Base-by-base conservation (phyloP, 2,888 invertebrate species). In the Spisula solida region DNA sequence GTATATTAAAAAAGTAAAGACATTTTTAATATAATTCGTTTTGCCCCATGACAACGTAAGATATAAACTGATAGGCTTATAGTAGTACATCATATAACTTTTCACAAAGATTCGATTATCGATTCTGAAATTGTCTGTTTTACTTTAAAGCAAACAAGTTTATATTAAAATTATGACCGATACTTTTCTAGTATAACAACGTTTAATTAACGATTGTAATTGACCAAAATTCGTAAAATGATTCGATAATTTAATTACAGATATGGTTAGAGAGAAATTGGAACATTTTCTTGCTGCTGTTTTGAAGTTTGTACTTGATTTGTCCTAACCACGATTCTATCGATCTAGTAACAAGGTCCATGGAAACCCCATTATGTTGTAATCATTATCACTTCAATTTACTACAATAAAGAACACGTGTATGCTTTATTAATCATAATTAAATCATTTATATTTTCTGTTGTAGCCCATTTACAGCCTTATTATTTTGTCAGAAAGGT, bases 401-500 rank as follows among this genome's bases (percentile, higher is more conserved):
- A 70, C 85, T 84, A 31, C 85, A 81, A 88, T 88, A 81, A 81
- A 85, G 84, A 85, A 70, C 34, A 70, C 81, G 25, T 86, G 81
- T 34, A 48, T 81, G 81, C 34, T 85, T 85, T 85, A 88, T 88
- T 85, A 85, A 88, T 88, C 85, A 82, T 85, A 82, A 85, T 88
- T 85, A 85, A 79, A 83, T 56, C 82, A 41, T 79, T 87, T 83
- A 82, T 87, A 75, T 87, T 88, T 88, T 85, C 55, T 20, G 82
- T 80, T 85, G 85, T 88, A 79, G 85, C 47, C 75, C 56, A 83
- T 82, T 87, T 78, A 79, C 78, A 60, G 51, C 60, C 25, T 87
- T 87, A 87, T 88, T 88, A 81, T 88, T 84, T 88, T 84, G 88
- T 85, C 88, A 81, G 51, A 75, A 66, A 70, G 81, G 31, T 66